These are phyloP conservation scores for Oscheius sp. DNA, from an alignment of 1,140 invertebrate species.

Conservation along the genomic window DNA sequence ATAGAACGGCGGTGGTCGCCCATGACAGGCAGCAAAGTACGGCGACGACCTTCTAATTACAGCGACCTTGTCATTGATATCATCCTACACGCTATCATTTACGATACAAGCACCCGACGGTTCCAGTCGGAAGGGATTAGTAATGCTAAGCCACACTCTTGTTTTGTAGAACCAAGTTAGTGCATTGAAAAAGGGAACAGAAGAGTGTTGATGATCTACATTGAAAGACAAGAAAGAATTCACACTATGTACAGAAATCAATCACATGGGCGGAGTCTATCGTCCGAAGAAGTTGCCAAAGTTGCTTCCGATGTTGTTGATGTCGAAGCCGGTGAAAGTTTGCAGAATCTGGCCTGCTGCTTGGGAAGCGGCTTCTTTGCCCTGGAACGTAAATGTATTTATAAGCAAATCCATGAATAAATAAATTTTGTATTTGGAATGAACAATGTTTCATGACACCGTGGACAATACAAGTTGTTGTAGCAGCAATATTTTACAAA, in stretches of 20 bases:
- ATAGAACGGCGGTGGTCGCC: not conserved
- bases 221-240: not conserved
- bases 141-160: too few relatives aligned
- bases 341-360: slow-evolving; percentile 27
- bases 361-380: slow-evolving; percentile 17
- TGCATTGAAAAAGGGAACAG: too few relatives aligned
- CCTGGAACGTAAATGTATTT: not conserved
- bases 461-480: too few relatives aligned
- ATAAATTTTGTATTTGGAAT: too few relatives aligned
- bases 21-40: not conserved
- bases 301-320: slow-evolving; percentile 18
- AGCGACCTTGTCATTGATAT: not conserved
- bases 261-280: not conserved
- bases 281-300: slow-evolving; percentile 27
- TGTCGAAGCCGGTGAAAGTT: slow-evolving; percentile 26
- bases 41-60: not conserved
- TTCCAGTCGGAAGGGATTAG: too few relatives aligned
- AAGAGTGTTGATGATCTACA: too few relatives aligned
- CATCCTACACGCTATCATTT: not conserved
- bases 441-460: too few relatives aligned
- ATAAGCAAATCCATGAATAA: too few relatives aligned
- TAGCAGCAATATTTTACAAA: too few relatives aligned
- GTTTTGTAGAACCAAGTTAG: too few relatives aligned
- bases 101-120: too few relatives aligned
- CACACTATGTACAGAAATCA: not conserved